Evolutionary conservation across 1,140 invertebrate genomes (phyloP).

Genomic region (Steinernema khuongi): DNA sequence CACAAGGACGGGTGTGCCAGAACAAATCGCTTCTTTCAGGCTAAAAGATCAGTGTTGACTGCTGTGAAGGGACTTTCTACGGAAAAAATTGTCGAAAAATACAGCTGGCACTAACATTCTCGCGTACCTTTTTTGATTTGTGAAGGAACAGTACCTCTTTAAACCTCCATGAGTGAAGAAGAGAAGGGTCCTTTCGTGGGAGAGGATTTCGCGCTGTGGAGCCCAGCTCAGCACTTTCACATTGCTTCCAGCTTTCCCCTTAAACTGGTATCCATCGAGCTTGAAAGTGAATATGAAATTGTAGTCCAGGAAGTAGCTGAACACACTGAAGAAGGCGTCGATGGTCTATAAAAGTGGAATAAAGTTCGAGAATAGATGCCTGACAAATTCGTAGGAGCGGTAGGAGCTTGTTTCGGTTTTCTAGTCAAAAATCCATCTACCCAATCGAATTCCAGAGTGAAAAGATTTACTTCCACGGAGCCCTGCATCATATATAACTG

Average conservation of each 20-base stretch:
- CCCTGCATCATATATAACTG: no score
- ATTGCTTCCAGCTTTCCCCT: slow-evolving; percentile 4
- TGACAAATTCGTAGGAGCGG: no score
- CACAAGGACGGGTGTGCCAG: slow-evolving; percentile 27
- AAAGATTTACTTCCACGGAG: no score
- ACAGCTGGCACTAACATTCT: not conserved
- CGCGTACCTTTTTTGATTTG: not conserved
- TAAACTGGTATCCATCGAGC: slow-evolving; percentile 20
- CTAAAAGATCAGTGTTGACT: slow-evolving; percentile 29
- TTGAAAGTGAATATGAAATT: slow-evolving; percentile 42
- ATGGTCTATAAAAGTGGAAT: not conserved
- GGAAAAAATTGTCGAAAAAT: no score
- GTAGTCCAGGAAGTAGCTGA: slow-evolving; percentile 41
- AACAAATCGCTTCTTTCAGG: slow-evolving; percentile 43
- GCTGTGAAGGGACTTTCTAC: no score
- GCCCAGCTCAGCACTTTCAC: slow-evolving; percentile 38
- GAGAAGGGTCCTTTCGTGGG: slow-evolving; percentile 39
- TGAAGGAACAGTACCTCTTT: slow-evolving; percentile 41
- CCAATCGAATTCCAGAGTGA: no score
- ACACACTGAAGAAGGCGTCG: slow-evolving; percentile 30
- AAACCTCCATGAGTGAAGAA: slow-evolving; percentile 51
- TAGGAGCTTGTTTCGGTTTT: no score
- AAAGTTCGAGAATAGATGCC: not conserved
- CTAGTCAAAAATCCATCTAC: no score
- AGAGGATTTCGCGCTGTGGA: slow-evolving; percentile 43